phyloP scores from a whole-genome alignment of 1,140 invertebrate genomes.

The Diorhabda sublineata region DNA sequence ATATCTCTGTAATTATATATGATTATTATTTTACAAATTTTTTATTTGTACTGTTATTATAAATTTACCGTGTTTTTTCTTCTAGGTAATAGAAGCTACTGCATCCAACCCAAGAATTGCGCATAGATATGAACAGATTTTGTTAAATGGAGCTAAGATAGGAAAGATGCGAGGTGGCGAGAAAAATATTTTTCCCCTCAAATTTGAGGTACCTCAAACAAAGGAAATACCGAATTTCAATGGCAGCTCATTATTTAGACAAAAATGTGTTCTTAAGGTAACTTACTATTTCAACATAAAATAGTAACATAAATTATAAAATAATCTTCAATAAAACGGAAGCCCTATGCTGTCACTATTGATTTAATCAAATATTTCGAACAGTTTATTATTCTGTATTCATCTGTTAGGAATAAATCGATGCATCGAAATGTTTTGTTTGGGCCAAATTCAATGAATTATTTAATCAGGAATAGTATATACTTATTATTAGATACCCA shows the following conservation, averaged over 20 bases:
- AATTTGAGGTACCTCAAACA: background rate
- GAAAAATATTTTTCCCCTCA: background rate
- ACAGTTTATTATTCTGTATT: background rate
- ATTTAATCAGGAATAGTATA: too few relatives aligned
- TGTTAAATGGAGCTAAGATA: background rate
- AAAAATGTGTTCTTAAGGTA: background rate
- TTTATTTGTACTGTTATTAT: too few relatives aligned
- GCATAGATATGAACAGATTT: background rate
- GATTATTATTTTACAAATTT: too few relatives aligned
- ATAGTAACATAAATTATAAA: background rate
- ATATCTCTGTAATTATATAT: too few relatives aligned
- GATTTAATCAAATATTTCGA: background rate
- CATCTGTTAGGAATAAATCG: too few relatives aligned
- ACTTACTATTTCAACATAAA: background rate
- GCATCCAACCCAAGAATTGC: background rate
- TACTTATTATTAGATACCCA: too few relatives aligned
- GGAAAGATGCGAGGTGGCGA: background rate
- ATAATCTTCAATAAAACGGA: background rate
- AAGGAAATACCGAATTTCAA: background rate
- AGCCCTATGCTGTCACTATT: background rate
- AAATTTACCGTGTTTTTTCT: background rate
- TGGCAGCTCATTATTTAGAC: background rate
- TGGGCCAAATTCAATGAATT: too few relatives aligned
- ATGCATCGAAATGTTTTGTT: too few relatives aligned
- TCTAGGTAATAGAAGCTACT: background rate